Conservation (phyloP, 2,888 invertebrate species). For the Tipula vernalis region DNA sequence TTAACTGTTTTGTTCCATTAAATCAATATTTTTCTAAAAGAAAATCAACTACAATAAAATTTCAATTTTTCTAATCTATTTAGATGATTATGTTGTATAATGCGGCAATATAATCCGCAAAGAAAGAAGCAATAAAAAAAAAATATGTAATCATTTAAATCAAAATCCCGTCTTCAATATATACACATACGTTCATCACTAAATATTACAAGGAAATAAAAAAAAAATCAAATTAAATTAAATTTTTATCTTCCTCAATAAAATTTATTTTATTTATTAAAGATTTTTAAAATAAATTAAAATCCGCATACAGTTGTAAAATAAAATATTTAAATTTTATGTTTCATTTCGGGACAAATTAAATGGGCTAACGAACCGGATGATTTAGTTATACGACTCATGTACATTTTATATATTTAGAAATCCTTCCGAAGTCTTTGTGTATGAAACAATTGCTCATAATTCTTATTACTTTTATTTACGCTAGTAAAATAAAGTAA, state of each 20-base stretch:
- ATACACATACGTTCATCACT: background rate
- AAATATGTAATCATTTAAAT: background rate
- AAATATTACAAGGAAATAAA: background rate
- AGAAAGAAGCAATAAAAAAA: background rate
- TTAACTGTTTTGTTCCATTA: background rate
- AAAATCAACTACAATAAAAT: background rate
- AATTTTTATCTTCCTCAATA: background rate
- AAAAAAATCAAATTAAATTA: background rate
- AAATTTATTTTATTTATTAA: background rate
- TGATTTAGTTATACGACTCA: background rate
- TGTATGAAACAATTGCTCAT: no score
- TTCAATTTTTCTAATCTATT: background rate
- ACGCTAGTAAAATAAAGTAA: no score
- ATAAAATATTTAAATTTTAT: background rate
- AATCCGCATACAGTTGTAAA: background rate
- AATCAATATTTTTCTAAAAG: background rate
- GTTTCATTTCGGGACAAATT: background rate
- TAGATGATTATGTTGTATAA: background rate
- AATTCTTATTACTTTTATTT: no score
- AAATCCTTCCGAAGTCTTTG: no score
- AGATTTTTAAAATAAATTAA: background rate
- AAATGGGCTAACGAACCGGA: background rate
- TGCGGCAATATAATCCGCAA: background rate
- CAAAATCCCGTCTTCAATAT: background rate
- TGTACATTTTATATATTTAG: background rate